Conservation (phyloP, 2,888 invertebrate genomes). For the Apotomis betuletana region DNA sequence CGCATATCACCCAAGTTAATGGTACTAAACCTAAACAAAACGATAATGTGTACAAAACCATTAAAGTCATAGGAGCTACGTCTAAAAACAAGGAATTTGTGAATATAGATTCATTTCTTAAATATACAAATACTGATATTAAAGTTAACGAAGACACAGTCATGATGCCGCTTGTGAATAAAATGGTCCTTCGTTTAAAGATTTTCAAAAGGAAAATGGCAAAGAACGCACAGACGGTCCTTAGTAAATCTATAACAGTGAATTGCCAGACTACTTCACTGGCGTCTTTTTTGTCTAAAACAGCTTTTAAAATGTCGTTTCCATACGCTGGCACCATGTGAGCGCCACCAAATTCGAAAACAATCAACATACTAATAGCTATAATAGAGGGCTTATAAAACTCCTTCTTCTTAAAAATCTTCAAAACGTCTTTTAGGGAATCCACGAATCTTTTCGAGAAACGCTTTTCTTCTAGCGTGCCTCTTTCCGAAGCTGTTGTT, state of each 20-base stretch:
- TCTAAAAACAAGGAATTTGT: constrained; percentile 65
- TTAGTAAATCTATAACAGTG: constrained; percentile 85
- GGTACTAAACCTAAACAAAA: constrained; percentile 77
- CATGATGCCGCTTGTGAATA: constrained; percentile 71
- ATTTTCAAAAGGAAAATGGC: constrained; percentile 77
- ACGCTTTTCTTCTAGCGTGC: constrained; percentile 54
- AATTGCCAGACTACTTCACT: constrained; percentile 82
- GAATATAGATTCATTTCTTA: constrained; percentile 65
- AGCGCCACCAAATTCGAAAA: constrained; percentile 78
- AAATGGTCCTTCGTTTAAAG: constrained; percentile 69
- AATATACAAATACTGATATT: constrained; percentile 72
- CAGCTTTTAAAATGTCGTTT: constrained; percentile 71
- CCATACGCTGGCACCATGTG: constrained; percentile 79
- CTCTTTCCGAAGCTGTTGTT: constrained; percentile 55
- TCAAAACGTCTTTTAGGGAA: constrained; percentile 62
- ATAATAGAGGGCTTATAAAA: constrained; percentile 77
- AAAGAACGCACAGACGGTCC: constrained; percentile 84
- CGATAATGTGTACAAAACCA: constrained; percentile 71
- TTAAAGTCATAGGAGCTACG: constrained; percentile 68
- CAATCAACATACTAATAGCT: constrained; percentile 76
- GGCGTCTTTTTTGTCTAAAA: constrained; percentile 65
- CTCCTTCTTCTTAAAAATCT: constrained; percentile 76
- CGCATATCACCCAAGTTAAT: constrained; percentile 78
- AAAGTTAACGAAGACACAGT: constrained; percentile 69
- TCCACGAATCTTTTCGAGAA: constrained; percentile 59